Base-by-base conservation (phyloP, 2,113 vertebrate genomes). In the Notarius quadriscutis region DNA sequence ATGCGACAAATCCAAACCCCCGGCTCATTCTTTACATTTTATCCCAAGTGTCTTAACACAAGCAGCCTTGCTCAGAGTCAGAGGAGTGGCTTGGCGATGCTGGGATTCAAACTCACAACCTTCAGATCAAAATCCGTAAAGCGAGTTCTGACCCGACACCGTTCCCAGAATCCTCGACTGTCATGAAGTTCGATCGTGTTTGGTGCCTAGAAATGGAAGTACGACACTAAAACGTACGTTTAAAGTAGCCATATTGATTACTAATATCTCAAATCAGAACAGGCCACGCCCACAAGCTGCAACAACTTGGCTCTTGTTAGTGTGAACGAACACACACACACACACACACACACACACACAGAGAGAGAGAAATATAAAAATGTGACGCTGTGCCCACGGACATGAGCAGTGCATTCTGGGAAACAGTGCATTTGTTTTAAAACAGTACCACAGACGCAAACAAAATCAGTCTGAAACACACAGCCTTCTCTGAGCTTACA, bases 331-430 rank as follows among this genome's bases (percentile, higher is more conserved):
- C 55, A 27, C 12, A 34, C 78, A 41, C 25, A 53, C 69, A 62
- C 14, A 27, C 67, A 62, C 27, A 57, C 9, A 65, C n/a, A 65
- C 81, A 65, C 62, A 77, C 51, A 79, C 25, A 57, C 7, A 53
- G 30, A 1, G 30, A 53, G 2, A 48, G 10, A 22, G 4, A 50
- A 50, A 50, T 22, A 50, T 3, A 12, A 25, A 41, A 41, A 41
- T 41, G 41, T 41, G 41, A 41, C 4, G 41, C 41, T 4, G 3
- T 25, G 48, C 48, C 48, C 15, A 81, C 67, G 41, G 12, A 74
- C 86, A 57, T 53, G 34, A 86, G 55, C 83, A 88, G 86, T 87
- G 90, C 86, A 89, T 77, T 86, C 81, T 86, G 88, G 81, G 69
- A 89, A 72, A 78, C 81, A 89, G 84, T 89, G 90, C 90, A 89